Evolutionary conservation across 1,140 invertebrate species (phyloP).

Genomic region (Asbolus verrucosus): DNA sequence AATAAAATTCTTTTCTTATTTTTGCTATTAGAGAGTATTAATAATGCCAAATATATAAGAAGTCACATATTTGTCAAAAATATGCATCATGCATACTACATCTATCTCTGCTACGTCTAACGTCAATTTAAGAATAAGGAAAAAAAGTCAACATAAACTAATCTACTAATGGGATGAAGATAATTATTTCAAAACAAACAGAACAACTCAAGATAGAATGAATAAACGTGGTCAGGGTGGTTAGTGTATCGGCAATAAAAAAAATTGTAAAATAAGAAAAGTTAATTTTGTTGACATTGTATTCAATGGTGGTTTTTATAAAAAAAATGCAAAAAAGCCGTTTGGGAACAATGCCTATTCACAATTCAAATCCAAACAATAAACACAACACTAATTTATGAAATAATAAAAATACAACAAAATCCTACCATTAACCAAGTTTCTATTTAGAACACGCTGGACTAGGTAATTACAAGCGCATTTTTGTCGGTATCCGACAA

Average conservation of each 20-base stretch:
- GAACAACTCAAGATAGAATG: conserved; percentile 11
- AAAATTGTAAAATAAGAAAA: conserved; percentile 34
- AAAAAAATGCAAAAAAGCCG: conserved; percentile 26
- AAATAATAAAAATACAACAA: too few species aligned
- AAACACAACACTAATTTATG: conserved; percentile 4
- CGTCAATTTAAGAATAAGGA: conserved; percentile 12
- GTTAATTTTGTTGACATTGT: conserved; percentile 28
- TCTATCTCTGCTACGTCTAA: conserved; percentile 14
- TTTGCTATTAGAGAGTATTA: conserved; percentile 55
- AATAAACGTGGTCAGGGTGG: conserved; percentile 41
- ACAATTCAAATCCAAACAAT: conserved; percentile 31
- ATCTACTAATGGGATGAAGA: conserved; percentile 43
- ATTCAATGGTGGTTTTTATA: background rate
- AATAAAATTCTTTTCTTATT: conserved; percentile 48
- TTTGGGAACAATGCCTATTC: conserved; percentile 52
- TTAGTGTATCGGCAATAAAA: conserved; percentile 38
- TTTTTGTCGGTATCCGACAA: too few species aligned
- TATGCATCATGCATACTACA: conserved; percentile 39
- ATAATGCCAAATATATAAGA: conserved; percentile 57
- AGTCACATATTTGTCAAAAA: conserved; percentile 40
- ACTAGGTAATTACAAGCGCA: too few species aligned
- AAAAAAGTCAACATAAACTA: conserved; percentile 41
- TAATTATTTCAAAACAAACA: conserved; percentile 20
- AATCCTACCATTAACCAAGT: conserved; percentile 16
- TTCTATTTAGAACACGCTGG: conserved; percentile 16